Evolutionary conservation across 1,140 invertebrate species (phyloP), one percentile per base, ranked within the genome.

Genomic region (Drosophila novamexicana): DNA sequence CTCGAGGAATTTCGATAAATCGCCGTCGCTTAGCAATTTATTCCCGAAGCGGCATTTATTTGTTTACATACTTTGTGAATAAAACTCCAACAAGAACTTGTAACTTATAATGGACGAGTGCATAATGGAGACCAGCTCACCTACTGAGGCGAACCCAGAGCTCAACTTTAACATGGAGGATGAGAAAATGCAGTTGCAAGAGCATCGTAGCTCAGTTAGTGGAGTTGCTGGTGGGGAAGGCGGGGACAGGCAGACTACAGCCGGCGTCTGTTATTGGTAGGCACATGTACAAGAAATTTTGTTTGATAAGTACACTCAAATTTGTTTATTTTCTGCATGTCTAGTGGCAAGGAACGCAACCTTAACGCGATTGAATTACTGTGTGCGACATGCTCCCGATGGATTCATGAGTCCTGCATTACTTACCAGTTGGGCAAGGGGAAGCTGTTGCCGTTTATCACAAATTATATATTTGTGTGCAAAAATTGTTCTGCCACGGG

Each of bases 401-500:
- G 97, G 97, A 98, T 96, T 93, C 98, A 99, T 90, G 97, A 98
- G 92, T 96, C 96, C 2, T 99, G 98, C 83, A 97, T 98, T 63
- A 95, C 96, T 12, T 97, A 97, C 93, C 97, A 98, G 86, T 90
- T 98, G 18, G 97, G 97, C 36, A 86, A 86, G 34, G 82, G 79
- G 0, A 98, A 98, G 93, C 92, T 98, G 49, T 95, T 99, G 36
- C 98, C 98, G 0, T 99, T 99, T 89, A 97, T 99, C 95, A 96
- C 97, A 75, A 99, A 98, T 92, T 99, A 99, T 93, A 94, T 98
- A 68, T 99, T 99, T 92, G 95, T 97, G 65, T 99, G 98, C 92
- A 99, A 99, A 93, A 98, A 97, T 79, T 99, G 98, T 93, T 98
- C 97, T 54, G 95, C 96, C n/a, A 97, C 96, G 53, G 97, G 97